Evolutionary conservation across 1,140 invertebrate genomes (phyloP), one percentile per base, ranked within the genome.

Genomic region (Magallana gigas): DNA sequence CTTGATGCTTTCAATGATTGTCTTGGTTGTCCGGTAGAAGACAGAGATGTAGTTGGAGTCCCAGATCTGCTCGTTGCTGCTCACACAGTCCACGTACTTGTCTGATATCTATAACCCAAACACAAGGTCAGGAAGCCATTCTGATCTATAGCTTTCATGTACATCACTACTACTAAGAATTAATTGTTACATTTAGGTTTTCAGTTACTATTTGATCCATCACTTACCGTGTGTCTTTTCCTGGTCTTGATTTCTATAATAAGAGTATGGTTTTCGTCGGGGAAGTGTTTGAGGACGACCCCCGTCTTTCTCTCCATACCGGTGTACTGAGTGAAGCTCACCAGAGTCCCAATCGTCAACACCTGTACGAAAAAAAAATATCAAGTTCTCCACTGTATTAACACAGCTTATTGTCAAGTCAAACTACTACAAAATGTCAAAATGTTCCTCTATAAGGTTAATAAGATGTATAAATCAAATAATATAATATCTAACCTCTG

Each of bases 261-360:
- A 14, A 94, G 90, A 12, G 93, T 93, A 36, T 92, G 91, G 84
- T 93, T 92, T 90, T 94, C 94, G 88, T 94, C 94, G 6, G 94
- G 91, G 86, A 92, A 95, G 84, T 94, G 93, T 91, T 94, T 94
- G 8, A 95, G 91, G 4, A 94, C 93, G 36, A 95, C 93, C n/a
- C 93, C 94, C 59, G 90, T 90, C 87, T 93, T 93, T 56, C 87
- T 84, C 12, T 94, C 93, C 18, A 91, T 84, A 12, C 91, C 91
- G 0, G 88, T 91, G 14, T 76, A 76, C 58, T 93, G 90, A 58
- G 84, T 92, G 86, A 94, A 95, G 57, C 91, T 88, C 12, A 95
- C 94, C 62, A 93, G 89, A 7, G 92, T 93, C 12, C 94, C 94
- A 8, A 94, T 92, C 1, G 94, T 93, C 23, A 94, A 83, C 1